These are phyloP conservation scores for Anguilla megastoma DNA, from an alignment of 2,797 vertebrate genomes.

Conservation along the genomic window DNA sequence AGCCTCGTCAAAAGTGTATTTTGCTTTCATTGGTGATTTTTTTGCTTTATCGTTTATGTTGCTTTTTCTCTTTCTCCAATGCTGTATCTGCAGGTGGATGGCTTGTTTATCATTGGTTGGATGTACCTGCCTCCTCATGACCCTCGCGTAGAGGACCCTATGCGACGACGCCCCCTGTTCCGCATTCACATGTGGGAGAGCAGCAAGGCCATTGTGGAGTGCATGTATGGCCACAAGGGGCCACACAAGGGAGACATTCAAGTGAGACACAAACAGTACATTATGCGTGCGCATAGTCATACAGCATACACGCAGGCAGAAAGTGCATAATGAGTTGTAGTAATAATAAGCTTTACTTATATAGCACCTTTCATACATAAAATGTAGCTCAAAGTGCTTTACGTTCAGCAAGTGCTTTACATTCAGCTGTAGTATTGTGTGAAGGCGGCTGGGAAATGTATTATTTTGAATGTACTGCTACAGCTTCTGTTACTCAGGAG, in stretches of 20 bases:
- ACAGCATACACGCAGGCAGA: background rate
- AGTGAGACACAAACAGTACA: constrained; percentile 63
- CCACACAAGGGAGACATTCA: constrained; percentile 97
- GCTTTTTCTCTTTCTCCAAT: background rate
- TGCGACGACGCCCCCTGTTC: constrained; percentile 94
- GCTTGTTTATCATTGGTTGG: constrained; percentile 95
- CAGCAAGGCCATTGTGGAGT: constrained; percentile 89
- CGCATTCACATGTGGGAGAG: constrained; percentile 91
- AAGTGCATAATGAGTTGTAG: background rate
- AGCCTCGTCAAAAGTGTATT: background rate
- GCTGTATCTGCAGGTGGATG: constrained; percentile 82
- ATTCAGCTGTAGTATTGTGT: no score
- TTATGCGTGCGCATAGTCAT: background rate
- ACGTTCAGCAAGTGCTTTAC: no score
- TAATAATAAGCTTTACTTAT: no score
- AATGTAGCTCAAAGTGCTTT: no score
- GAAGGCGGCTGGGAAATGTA: background rate
- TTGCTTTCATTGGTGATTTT: background rate
- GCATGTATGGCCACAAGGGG: constrained; percentile 97
- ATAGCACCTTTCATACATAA: no score
- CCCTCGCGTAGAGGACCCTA: constrained; percentile 93
- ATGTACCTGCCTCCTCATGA: constrained; percentile 98
- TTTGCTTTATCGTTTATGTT: background rate
- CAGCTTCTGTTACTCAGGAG: background rate
- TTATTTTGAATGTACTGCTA: background rate